Conservation (phyloP, 2,888 invertebrate genomes). For the Ophraella communa region DNA sequence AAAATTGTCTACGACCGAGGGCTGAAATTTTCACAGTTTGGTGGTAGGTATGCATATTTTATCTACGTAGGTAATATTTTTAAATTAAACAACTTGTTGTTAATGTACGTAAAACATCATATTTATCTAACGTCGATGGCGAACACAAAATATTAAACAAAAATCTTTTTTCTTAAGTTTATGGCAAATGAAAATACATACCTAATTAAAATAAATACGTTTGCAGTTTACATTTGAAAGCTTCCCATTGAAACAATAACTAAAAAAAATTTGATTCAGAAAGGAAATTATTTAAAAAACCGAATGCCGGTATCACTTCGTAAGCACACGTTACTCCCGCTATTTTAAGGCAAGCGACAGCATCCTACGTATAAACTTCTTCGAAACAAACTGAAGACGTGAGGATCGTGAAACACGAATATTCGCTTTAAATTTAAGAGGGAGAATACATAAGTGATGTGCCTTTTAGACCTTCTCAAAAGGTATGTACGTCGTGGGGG, state of each 20-base stretch:
- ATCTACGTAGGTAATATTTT: no score
- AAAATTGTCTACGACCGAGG: no score
- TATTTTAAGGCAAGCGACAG: not conserved
- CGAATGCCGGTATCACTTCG: not conserved
- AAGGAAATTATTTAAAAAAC: not conserved
- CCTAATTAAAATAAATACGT: not conserved
- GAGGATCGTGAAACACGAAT: conserved; percentile 17
- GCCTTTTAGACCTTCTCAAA: not conserved
- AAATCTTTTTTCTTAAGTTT: no score
- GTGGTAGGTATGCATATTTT: no score
- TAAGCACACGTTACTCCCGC: not conserved
- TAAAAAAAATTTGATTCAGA: not conserved
- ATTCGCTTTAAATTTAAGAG: not conserved
- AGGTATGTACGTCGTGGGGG: not conserved
- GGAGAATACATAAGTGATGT: not conserved
- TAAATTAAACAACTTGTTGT: no score
- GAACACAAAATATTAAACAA: no score
- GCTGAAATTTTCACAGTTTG: no score
- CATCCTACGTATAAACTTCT: not conserved
- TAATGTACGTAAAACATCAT: no score
- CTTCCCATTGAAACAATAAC: not conserved
- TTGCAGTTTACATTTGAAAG: not conserved
- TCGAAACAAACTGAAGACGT: conserved; percentile 1
- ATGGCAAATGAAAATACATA: not conserved
- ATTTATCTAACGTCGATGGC: no score